Evolutionary conservation across 1,140 invertebrate species (phyloP), one percentile per base, ranked within the genome.

Genomic region (Penaeus japonicus): DNA sequence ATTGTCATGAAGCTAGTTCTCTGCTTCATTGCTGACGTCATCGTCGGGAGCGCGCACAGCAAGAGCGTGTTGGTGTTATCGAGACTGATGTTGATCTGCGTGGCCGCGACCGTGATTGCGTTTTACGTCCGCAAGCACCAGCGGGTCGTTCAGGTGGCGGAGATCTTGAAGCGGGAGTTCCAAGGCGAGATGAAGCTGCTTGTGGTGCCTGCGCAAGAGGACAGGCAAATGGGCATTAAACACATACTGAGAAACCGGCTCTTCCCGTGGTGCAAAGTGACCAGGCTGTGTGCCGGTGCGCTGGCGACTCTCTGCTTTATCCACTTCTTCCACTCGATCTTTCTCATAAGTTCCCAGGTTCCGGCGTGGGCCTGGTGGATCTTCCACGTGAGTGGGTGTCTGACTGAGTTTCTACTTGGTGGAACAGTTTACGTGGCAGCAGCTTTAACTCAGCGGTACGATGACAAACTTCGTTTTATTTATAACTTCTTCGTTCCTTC

Each of bases 361-460:
- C 86, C 86, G 30, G 79, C 86, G 27, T 87, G 86, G 85, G 86
- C 62, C 18, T 87, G 86, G 86, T 87, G 86, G 86, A 35, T 65
- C 22, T 81, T 83, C 53, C 86, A 87, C 27, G 65, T 87, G 5
- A 83, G 53, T 27, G 86, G 86, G 15, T 81, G 79, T 24, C 12
- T 83, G 35, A 32, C 54, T 15, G 86, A 87, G 65, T 27, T 78
- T 39, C 3, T 82, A 32, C 20, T 87, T 79, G 57, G 35, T 5
- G 47, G 81, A 32, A 35, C 65, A 0, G 57, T 82, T 32, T 83
- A 65, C 54, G 53, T 87, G 62, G 79, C 86, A 70, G 86, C 86
- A 17, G 86, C 86, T 54, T 54, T 87, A 73, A 87, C 86, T 59
- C 86, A 87, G 65, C 78, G 86, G 2, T 87, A 82, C 75, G 86